Conservation (phyloP, 2,888 invertebrate genomes). For the Meganola albula region DNA sequence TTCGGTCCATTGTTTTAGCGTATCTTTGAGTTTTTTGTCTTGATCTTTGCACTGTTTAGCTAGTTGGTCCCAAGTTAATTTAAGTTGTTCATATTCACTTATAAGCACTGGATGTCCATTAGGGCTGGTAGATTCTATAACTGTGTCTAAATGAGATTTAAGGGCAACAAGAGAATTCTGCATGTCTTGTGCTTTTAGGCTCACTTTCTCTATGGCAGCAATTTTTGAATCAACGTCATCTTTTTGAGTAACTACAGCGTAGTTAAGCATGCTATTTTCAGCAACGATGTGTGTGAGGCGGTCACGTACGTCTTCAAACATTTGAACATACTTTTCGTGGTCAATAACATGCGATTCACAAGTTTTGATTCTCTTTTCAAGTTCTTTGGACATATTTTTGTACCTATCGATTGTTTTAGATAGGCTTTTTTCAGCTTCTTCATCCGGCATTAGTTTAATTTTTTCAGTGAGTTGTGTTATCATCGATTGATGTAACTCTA, state of each 20-base stretch:
- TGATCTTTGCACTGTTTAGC: slow-evolving; percentile 83
- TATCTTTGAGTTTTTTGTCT: slow-evolving; percentile 83
- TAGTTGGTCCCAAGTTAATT: slow-evolving; percentile 86
- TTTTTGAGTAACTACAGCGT: slow-evolving; percentile 87
- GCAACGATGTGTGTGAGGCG: slow-evolving; percentile 87
- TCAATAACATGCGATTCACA: slow-evolving; percentile 85
- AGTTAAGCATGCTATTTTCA: slow-evolving; percentile 86
- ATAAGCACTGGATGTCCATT: slow-evolving; percentile 85
- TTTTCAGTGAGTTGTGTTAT: slow-evolving; percentile 90
- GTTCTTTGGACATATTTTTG: slow-evolving; percentile 80
- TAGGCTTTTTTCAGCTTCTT: slow-evolving; percentile 86
- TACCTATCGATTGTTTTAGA: slow-evolving; percentile 85
- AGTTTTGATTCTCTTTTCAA: slow-evolving; percentile 80
- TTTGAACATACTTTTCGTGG: slow-evolving; percentile 89
- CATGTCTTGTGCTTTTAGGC: slow-evolving; percentile 84
- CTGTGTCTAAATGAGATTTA: slow-evolving; percentile 82
- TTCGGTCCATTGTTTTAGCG: slow-evolving; percentile 88
- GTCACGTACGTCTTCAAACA: slow-evolving; percentile 89
- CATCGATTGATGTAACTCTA: slow-evolving; percentile 89
- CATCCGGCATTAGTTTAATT: slow-evolving; percentile 86
- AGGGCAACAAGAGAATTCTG: slow-evolving; percentile 83
- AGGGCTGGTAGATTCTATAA: slow-evolving; percentile 86
- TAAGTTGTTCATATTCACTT: slow-evolving; percentile 85
- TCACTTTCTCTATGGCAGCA: slow-evolving; percentile 84
- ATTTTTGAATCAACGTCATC: slow-evolving; percentile 87